Percentiles rank a stretch among this genome's conserved stretches.
Conservation (phyloP, 2,113 vertebrate species). For the Chionis minor region DNA sequence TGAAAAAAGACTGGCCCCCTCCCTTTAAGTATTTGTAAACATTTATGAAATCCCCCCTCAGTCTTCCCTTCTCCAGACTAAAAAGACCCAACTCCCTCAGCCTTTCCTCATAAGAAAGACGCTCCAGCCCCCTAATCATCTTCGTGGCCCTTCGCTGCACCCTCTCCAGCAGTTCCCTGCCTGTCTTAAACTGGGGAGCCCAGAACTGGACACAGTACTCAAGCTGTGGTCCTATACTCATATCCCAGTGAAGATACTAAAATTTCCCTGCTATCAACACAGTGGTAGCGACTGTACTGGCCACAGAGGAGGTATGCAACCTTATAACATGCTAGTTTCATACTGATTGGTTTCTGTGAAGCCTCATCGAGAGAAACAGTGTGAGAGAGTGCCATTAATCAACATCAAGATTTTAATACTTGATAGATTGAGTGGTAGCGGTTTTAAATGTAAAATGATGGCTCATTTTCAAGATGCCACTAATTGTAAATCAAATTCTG, state of each 20-base stretch:
- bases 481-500: slow-evolving; percentile 64
- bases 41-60: too few species aligned
- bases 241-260: background rate
- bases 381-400: slow-evolving; percentile 28
- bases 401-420: slow-evolving; percentile 47
- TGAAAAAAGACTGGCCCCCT: too few species aligned
- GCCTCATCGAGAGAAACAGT: background rate
- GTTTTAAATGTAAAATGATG: slow-evolving; percentile 50
- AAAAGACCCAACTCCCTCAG: too few species aligned
- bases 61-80: too few species aligned
- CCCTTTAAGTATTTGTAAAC: too few species aligned
- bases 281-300: background rate
- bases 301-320: background rate
- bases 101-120: too few species aligned
- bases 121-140: too few species aligned
- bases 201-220: too few species aligned
- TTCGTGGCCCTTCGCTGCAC: too few species aligned
- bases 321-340: background rate
- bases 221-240: background rate
- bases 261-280: background rate
- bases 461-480: slow-evolving; percentile 55
- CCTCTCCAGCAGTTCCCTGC: too few species aligned
- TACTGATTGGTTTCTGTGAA: background rate
- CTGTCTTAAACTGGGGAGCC: too few species aligned
- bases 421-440: slow-evolving; percentile 46